Evolutionary conservation across 1,140 invertebrate species (phyloP), one percentile per base, ranked within the genome.

Genomic region (Papilio machaon): DNA sequence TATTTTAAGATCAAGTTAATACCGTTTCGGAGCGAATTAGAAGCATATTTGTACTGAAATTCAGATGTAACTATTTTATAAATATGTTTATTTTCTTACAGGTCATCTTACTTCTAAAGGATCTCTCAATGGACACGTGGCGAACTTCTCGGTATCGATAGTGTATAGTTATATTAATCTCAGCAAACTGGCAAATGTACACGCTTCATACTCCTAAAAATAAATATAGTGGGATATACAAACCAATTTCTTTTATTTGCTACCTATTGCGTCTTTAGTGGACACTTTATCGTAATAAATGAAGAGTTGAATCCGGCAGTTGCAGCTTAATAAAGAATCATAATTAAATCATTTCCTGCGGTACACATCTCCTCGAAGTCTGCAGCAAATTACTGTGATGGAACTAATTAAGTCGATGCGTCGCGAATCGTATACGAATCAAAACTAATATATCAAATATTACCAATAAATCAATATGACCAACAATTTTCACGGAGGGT

Each of bases 151-250:
- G 85, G 85, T 87, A 60, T 52, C n/a, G 76, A 80, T 82, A 80
- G 78, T 64, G 58, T 73, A 80, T 84, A 82, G 30, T 82, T 84
- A 85, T 85, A 47, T 70, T 81, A 60, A 88, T 85, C 86, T 88
- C 87, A 80, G 80, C 81, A 88, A 90, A 89, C 85, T 83, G 84
- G 87, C 82, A 87, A 86, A 75, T 79, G 73, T 74, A 83, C 84
- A 88, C 85, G 88, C 84, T 88, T 86, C 82, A 82, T 82, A 87
- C 79, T 84, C 83, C 74, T 85, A 84, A 80, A 83, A 90, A 85
- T 88, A 90, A 90, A 88, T 86, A 81, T 85, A 89, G 87, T 90
- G 89, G 88, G 85, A 87, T 85, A 82, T 73, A 78, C 47, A 64
- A 70, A 64, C 43, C 7, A 8, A 5, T 82, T n/a, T 82, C 49